Conservation (phyloP, 1,140 invertebrate species). For the Agraylea sexmaculata region DNA sequence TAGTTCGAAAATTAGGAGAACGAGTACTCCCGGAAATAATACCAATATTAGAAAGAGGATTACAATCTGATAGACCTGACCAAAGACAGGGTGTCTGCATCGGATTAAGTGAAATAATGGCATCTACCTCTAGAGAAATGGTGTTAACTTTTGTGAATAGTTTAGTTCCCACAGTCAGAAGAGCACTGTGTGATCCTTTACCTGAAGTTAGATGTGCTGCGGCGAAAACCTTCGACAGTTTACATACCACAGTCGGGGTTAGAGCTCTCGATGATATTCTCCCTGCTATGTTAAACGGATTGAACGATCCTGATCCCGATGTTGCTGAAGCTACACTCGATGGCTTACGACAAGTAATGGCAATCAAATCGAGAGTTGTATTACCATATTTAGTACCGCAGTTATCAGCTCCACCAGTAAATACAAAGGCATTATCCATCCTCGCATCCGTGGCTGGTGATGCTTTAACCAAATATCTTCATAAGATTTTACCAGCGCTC, state of each 20-base stretch:
- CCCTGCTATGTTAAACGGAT: constrained; percentile 73
- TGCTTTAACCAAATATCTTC: constrained; percentile 80
- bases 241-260: constrained; percentile 88
- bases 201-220: constrained; percentile 89
- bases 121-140: constrained; percentile 91
- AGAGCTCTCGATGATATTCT: constrained; percentile 96
- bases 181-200: constrained; percentile 85
- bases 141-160: constrained; percentile 88
- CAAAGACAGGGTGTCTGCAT: constrained; percentile 97
- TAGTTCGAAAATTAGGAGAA: constrained; percentile 96
- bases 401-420: constrained; percentile 74
- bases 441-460: constrained; percentile 88
- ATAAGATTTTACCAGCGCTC: constrained; percentile 83
- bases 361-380: constrained; percentile 89
- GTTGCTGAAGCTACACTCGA: constrained; percentile 81
- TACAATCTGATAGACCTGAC: constrained; percentile 83
- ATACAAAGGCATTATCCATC: constrained; percentile 87
- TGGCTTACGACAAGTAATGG: constrained; percentile 92
- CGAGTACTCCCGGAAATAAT: constrained; percentile 96
- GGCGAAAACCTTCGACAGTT: constrained; percentile 90
- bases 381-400: constrained; percentile 93
- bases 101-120: constrained; percentile 96
- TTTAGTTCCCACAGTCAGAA: constrained; percentile 91
- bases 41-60: constrained; percentile 87
- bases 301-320: constrained; percentile 63